These are phyloP conservation scores for Hippocampus zosterae DNA, from an alignment of 2,113 vertebrate species.

Conservation along the genomic window DNA sequence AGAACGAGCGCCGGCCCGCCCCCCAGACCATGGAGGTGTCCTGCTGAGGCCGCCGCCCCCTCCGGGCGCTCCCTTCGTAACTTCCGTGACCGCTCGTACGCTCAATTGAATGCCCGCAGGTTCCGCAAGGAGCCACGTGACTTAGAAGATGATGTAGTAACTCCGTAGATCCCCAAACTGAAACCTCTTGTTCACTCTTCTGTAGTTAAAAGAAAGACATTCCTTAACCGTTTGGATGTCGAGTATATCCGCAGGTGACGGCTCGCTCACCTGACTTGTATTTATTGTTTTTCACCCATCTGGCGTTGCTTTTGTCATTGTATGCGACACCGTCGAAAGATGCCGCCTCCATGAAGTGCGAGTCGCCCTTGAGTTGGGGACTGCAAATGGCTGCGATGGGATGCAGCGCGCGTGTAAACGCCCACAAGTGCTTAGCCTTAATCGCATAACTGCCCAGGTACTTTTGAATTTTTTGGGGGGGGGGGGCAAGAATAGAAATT, in stretches of 20 bases:
- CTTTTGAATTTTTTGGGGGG: not conserved
- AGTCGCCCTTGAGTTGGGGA: constrained; percentile 8
- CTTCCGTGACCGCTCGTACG: constrained; percentile 36
- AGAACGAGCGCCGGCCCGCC: constrained; percentile 76
- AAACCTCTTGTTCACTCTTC: constrained; percentile 57
- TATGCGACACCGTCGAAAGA: constrained; percentile 20
- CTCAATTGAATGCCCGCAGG: constrained; percentile 33
- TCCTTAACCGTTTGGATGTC: constrained; percentile 25
- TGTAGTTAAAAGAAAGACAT: constrained; percentile 42
- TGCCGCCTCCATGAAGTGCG: constrained; percentile 15
- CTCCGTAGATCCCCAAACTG: constrained; percentile 51
- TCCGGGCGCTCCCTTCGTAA: constrained; percentile 46
- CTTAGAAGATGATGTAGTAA: constrained; percentile 58
- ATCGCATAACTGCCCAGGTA: not conserved
- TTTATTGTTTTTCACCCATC: constrained; percentile 54
- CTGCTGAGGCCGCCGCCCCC: constrained; percentile 72
- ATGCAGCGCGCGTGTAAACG: not conserved
- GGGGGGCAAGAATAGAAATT: not conserved
- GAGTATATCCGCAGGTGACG: constrained; percentile 29
- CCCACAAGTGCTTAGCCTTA: not conserved
- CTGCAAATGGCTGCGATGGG: constrained; percentile 18
- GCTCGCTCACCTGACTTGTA: constrained; percentile 28
- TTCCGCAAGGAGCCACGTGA: constrained; percentile 56
- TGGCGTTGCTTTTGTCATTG: constrained; percentile 4
- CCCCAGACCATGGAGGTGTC: constrained; percentile 94